These are phyloP conservation scores for Arenaria interpres DNA, from an alignment of 2,113 vertebrate genomes.

Conservation along the genomic window DNA sequence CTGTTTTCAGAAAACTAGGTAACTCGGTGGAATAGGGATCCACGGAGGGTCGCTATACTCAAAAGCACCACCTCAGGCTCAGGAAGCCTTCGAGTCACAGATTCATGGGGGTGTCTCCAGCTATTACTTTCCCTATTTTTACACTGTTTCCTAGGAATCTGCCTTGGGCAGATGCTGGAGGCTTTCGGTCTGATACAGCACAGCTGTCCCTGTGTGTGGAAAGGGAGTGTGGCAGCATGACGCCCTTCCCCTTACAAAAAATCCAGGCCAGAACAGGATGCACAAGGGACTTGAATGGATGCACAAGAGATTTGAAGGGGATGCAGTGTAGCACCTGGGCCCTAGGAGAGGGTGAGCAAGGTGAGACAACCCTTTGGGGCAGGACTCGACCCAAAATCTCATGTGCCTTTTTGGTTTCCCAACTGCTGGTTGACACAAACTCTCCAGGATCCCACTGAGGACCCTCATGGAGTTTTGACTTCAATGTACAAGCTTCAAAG, in stretches of 20 bases:
- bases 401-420: not conserved
- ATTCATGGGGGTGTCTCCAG: fast-evolving
- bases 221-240: not conserved
- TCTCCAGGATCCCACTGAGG: not conserved
- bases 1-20: not conserved
- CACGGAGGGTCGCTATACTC: not conserved
- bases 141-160: not conserved
- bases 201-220: not conserved
- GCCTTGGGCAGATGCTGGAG: not conserved
- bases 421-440: not conserved
- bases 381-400: not conserved
- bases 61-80: not conserved
- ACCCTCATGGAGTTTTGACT: not conserved
- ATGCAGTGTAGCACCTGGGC: not conserved
- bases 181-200: not conserved
- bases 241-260: not conserved
- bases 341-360: not conserved
- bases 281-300: not conserved
- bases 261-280: not conserved
- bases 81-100: not conserved
- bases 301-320: not conserved
- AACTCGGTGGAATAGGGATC: not conserved
- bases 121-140: not conserved
- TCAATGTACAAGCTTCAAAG: not conserved
- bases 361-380: not conserved